These are phyloP conservation scores for Anguilla pacifica DNA, from an alignment of 2,797 vertebrate species.

Conservation along the genomic window DNA sequence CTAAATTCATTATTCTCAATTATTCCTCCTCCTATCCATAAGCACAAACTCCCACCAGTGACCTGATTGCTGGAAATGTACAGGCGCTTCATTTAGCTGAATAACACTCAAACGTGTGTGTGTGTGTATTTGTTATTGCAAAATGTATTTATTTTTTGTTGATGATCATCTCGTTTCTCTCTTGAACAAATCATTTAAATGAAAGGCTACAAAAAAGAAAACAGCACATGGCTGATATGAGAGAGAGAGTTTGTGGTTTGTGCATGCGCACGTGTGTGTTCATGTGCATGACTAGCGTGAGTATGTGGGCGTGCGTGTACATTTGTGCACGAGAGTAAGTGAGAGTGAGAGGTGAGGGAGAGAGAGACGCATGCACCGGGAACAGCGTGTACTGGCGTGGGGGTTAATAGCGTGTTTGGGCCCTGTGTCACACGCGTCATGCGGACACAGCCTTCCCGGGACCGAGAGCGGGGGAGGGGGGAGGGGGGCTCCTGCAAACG, in stretches of 20 bases:
- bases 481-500: background rate
- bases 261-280: background rate
- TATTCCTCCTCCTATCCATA: background rate
- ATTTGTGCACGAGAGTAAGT: background rate
- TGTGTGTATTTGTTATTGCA: background rate
- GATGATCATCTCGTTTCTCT: background rate
- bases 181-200: background rate
- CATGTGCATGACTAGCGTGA: background rate
- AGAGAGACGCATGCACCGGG: background rate
- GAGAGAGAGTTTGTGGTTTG: background rate
- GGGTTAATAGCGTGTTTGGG: background rate
- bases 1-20: background rate
- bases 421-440: background rate
- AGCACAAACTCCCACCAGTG: background rate
- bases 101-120: background rate
- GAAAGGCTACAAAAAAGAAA: background rate
- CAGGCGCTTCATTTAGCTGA: background rate
- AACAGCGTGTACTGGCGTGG: background rate
- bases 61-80: background rate
- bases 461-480: constrained; percentile 14
- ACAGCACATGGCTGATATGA: background rate
- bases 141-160: background rate
- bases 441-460: background rate
- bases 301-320: background rate
- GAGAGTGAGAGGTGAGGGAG: background rate